Evolutionary conservation across 2,888 invertebrate genomes (phyloP).

Genomic region (Cremastinae sp.): DNA sequence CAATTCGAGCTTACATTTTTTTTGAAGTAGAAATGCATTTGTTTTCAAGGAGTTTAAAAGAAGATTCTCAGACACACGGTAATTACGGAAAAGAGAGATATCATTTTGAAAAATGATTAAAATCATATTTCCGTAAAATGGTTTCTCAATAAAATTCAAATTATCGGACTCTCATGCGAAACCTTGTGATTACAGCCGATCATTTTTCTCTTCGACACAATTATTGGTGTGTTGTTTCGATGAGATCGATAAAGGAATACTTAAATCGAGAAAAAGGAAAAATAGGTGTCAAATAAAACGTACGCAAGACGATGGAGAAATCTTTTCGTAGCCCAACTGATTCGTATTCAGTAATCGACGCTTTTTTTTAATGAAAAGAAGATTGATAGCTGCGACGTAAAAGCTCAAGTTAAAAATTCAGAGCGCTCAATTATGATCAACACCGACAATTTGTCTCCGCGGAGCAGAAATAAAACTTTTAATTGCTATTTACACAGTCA

Average conservation of each 20-base stretch:
- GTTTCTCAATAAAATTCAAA: conserved; percentile 18
- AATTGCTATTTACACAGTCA: conserved; percentile 1
- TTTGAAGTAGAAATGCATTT: too few relatives aligned
- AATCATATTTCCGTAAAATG: conserved; percentile 17
- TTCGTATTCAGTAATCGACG: conserved; percentile 18
- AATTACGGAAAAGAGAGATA: too few relatives aligned
- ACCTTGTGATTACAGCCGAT: background rate
- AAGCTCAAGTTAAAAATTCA: conserved; percentile 1
- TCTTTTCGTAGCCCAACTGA: background rate
- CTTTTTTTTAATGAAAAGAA: conserved; percentile 3
- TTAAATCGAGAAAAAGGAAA: background rate
- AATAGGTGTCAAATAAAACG: background rate
- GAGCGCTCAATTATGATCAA: conserved; percentile 25
- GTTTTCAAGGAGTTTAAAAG: too few relatives aligned
- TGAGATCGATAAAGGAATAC: background rate
- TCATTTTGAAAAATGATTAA: too few relatives aligned
- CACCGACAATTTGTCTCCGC: conserved; percentile 15
- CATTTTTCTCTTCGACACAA: background rate
- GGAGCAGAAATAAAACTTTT: background rate
- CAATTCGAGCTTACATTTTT: too few relatives aligned
- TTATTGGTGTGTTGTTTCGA: background rate
- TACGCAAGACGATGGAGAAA: background rate
- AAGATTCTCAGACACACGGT: too few relatives aligned
- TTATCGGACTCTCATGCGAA: conserved; percentile 8
- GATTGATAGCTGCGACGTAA: conserved; percentile 20